Evolutionary conservation across 1,140 invertebrate genomes (phyloP).

Genomic region (Drosophila melanica): DNA sequence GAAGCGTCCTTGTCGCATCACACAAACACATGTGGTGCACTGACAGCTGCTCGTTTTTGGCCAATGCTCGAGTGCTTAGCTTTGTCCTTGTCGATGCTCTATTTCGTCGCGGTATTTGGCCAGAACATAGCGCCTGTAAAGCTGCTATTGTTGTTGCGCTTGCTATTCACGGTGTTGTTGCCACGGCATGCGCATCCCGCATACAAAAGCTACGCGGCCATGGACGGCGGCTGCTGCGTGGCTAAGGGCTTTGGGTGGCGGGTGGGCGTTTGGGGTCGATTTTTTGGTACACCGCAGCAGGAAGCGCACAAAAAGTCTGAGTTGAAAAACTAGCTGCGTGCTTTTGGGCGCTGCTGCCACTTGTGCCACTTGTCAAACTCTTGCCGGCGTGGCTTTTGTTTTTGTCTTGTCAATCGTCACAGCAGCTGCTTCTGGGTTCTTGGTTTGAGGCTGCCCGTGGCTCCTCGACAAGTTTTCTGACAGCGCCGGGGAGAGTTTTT

Average conservation of each 20-base stretch:
- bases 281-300: neutral
- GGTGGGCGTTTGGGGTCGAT: too few relatives aligned
- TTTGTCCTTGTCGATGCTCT: slow-evolving; percentile 43
- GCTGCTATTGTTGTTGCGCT: slow-evolving; percentile 19
- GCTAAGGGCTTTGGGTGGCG: neutral
- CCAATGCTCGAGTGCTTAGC: slow-evolving; percentile 38
- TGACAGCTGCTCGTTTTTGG: slow-evolving; percentile 43
- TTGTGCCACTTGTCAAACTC: slow-evolving; percentile 64
- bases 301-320: neutral
- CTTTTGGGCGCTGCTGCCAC: slow-evolving; percentile 41
- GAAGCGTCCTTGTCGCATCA: slow-evolving; percentile 79
- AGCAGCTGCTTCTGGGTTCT: slow-evolving; percentile 48
- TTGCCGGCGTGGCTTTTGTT: slow-evolving; percentile 59
- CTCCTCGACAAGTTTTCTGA: slow-evolving; percentile 47
- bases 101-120: slow-evolving; percentile 55
- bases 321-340: slow-evolving; percentile 33
- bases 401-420: slow-evolving; percentile 75
- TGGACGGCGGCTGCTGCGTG: slow-evolving; percentile 14
- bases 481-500: slow-evolving; percentile 15
- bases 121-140: slow-evolving; percentile 56
- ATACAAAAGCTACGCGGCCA: slow-evolving; percentile 49
- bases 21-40: slow-evolving; percentile 69
- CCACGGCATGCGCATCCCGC: slow-evolving; percentile 33
- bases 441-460: slow-evolving; percentile 28
- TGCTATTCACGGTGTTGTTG: slow-evolving; percentile 23